Percentiles rank a stretch among this genome's conserved stretches.
phyloP scores from a whole-genome alignment of 2,113 vertebrate species.

The Eulacestoma nigropectus region DNA sequence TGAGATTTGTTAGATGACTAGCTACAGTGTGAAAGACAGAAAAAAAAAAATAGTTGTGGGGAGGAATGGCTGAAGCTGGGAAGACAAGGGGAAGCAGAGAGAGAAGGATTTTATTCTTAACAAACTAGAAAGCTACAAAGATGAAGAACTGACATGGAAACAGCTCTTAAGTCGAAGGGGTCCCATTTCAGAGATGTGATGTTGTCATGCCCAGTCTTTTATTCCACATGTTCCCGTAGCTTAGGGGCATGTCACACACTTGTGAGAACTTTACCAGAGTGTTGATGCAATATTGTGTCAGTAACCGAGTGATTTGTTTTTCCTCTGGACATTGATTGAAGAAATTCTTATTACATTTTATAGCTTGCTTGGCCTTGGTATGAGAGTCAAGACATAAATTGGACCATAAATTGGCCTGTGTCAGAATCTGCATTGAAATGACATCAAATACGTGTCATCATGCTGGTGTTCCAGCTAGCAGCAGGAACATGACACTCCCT shows the following conservation, averaged over 20 bases:
- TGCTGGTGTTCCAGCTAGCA: constrained; percentile 36
- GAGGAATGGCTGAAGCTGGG: not conserved
- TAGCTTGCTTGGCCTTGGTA: constrained; percentile 76
- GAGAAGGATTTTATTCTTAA: constrained; percentile 24
- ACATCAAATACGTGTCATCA: constrained; percentile 71
- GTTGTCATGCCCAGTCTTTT: not conserved
- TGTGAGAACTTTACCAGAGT: constrained; percentile 71
- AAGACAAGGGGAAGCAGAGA: not conserved
- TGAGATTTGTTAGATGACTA: constrained; percentile 30
- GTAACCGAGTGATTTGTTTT: constrained; percentile 76
- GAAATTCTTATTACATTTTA: constrained; percentile 82
- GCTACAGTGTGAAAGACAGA: not conserved
- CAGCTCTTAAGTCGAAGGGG: constrained; percentile 34
- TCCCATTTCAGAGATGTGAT: not conserved
- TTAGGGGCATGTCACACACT: constrained; percentile 71
- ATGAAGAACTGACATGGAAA: constrained; percentile 17
- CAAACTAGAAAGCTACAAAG: constrained; percentile 1
- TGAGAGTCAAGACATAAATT: constrained; percentile 77
- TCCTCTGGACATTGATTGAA: constrained; percentile 81
- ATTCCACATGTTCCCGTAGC: constrained; percentile 43
- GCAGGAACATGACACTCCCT: constrained; percentile 46
- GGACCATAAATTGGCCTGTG: constrained; percentile 78
- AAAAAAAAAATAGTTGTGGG: not conserved
- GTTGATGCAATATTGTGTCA: constrained; percentile 75
- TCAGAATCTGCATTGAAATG: constrained; percentile 74